phyloP scores from a whole-genome alignment of 1,140 invertebrate species.

The Drosophila rufa region DNA sequence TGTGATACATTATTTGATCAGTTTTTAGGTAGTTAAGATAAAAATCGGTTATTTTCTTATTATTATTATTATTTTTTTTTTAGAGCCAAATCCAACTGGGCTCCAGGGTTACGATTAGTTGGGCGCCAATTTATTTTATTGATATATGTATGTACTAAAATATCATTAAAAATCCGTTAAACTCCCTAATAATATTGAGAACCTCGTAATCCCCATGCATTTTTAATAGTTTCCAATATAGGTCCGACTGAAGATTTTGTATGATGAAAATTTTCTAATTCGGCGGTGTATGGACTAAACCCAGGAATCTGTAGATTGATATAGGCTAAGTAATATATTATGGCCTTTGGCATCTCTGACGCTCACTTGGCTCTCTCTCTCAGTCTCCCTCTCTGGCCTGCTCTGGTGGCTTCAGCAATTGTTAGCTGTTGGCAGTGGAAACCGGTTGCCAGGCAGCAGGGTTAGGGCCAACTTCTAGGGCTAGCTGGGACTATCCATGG shows the following conservation, averaged over 20 bases:
- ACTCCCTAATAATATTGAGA: background rate
- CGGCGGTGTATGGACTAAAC: too few relatives aligned
- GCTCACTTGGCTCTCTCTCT: slow-evolving; percentile 8
- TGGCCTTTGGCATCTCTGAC: slow-evolving; percentile 15
- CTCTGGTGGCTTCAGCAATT: background rate
- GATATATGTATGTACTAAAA: too few relatives aligned
- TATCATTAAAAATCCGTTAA: background rate
- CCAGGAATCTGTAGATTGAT: background rate
- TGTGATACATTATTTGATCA: too few relatives aligned
- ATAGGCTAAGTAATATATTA: background rate
- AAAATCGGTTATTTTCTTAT: too few relatives aligned
- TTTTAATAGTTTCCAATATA: background rate
- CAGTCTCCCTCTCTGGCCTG: background rate
- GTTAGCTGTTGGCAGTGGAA: slow-evolving; percentile 12
- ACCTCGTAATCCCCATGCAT: background rate
- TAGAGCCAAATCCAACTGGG: background rate
- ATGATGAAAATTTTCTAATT: too few relatives aligned
- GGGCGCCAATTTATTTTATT: background rate
- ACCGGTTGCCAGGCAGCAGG: slow-evolving; percentile 40
- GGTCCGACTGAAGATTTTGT: too few relatives aligned
- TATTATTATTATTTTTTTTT: too few relatives aligned
- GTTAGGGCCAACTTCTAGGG: slow-evolving; percentile 26
- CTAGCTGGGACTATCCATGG: slow-evolving; percentile 9
- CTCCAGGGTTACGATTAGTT: background rate
- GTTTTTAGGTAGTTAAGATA: too few relatives aligned